These are phyloP conservation scores for Tokudaia tokunoshimensis DNA, from an alignment of 2,797 vertebrate genomes.

Conservation along the genomic window DNA sequence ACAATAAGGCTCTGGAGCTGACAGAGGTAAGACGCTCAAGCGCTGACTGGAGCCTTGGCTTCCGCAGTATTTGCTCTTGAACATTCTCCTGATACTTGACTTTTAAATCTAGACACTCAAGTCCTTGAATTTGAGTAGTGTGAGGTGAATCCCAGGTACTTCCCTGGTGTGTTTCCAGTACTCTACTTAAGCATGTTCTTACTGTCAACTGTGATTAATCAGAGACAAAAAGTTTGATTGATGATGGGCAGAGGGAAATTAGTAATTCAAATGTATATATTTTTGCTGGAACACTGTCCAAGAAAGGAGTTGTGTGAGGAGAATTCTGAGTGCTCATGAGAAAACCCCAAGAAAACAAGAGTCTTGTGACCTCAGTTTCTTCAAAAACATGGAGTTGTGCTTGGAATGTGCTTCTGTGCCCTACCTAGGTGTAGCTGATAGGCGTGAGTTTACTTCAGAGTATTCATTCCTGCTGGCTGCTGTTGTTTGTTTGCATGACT, in stretches of 20 bases:
- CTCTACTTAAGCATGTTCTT: conserved; percentile 30
- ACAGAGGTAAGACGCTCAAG: conserved; percentile 89
- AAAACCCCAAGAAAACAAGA: not conserved
- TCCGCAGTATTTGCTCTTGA: not conserved
- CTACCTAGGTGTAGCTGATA: too few species aligned
- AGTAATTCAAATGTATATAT: not conserved
- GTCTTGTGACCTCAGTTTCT: not conserved
- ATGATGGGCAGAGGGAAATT: not conserved
- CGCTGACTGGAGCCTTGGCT: not conserved
- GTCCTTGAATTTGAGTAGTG: conserved; percentile 21
- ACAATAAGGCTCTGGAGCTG: conserved; percentile 93
- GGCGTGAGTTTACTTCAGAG: not conserved
- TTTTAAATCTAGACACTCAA: conserved; percentile 29
- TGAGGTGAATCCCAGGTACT: not conserved
- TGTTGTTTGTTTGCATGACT: not conserved
- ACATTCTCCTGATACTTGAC: not conserved
- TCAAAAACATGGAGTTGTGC: not conserved
- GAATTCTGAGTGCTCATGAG: not conserved
- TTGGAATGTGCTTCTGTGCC: not conserved
- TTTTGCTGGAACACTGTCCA: not conserved
- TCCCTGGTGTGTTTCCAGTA: not conserved
- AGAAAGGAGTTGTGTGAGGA: not conserved
- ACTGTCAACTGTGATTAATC: conserved; percentile 9
- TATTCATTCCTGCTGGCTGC: not conserved
- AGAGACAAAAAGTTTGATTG: not conserved